Base-by-base conservation (phyloP, 2,113 vertebrate species). In the Lagopus leucura region DNA sequence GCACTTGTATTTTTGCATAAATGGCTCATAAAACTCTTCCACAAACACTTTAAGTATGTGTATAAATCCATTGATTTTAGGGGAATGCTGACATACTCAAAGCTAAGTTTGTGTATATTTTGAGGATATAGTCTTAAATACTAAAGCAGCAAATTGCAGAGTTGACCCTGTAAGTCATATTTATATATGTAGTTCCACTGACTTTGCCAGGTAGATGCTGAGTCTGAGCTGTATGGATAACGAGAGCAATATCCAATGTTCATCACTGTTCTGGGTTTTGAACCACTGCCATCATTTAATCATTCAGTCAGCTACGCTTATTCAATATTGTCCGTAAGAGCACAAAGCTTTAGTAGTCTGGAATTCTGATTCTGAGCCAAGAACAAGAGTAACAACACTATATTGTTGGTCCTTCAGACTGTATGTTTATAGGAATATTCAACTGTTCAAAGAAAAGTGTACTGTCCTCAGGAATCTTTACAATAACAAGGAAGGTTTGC, bases 61-160 rank as follows among this genome's bases (percentile, higher is more conserved):
- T 67, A 43, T 79, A 54, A 45, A 52, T n/a, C 72, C 47, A 38
- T 5, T 84, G 34, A 61, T 75, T 88, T 82, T 48, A 64, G 5
- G 55, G 60, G 20, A 76, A 38, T 75, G 43, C 38, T 90, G 55
- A 58, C 87, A 71, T 74, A 17, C 78, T 86, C 67, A 22, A 79
- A 83, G 13, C 40, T 74, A 80, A 86, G 34, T 86, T 86, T 40
- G 42, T 82, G 12, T 58, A 6, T 63, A n/a, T 79, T 90, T 86
- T 72, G 42, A 76, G 70, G 27, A 87, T 90, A 14, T 34, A 28
- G 38, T 54, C 60, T 74, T 88, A 82, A 92, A 76, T 83, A 50
- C 38, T 94, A 78, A 92, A 95, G 58, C 52, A 92, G 40, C 79
- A 77, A 88, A 70, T 90, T 86, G 78, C 91, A 93, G 84, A 88